Base-by-base conservation (phyloP, 2,888 invertebrate genomes). In the Ormia ochracea region DNA sequence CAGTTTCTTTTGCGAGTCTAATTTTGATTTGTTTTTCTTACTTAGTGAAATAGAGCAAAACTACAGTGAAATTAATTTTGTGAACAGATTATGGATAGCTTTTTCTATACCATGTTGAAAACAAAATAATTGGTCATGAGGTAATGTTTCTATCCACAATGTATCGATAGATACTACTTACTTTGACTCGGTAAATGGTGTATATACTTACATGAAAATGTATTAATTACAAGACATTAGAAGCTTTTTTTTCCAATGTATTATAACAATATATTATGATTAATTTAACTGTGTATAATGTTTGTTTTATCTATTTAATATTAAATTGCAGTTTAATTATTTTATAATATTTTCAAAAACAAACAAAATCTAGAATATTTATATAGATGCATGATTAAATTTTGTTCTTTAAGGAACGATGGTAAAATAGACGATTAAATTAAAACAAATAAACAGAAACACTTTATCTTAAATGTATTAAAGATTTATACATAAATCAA, bases 181-280 rank as follows among this genome's bases (percentile, higher is more conserved):
- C n/a, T n/a, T n/a, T n/a, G n/a, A n/a, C n/a, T n/a, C n/a, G n/a
- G n/a, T n/a, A n/a, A n/a, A n/a, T n/a, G n/a, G n/a, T n/a, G n/a
- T 10, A 19, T 10, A 43, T 21, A 43, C 43, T 43, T 43, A 43
- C 43, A 2, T 17, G 12, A 43, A 19, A 17, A 3, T 19, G 19
- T 19, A 43, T n/a, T 28, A 31, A 45, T 45, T 17, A 33, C 3
- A 38, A 14, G 38, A 28, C 12, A 41, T 66, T n/a, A 54, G 9
- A 0, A 26, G 3, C 14, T 54, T 19, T 41, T 58, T 5, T 48
- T 74, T 73, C 72, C 50, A 61, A 76, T 66, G 41, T 63, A 63
- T 80, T 73, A 72, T 80, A 80, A 80, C 80, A 80, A 80, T 80
- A 56, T 73, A 56, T 72, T 73, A 52, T 72, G 61, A 73, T 72